Evolutionary conservation across 2,888 invertebrate species (phyloP).

Genomic region (Coecobrya sp.): DNA sequence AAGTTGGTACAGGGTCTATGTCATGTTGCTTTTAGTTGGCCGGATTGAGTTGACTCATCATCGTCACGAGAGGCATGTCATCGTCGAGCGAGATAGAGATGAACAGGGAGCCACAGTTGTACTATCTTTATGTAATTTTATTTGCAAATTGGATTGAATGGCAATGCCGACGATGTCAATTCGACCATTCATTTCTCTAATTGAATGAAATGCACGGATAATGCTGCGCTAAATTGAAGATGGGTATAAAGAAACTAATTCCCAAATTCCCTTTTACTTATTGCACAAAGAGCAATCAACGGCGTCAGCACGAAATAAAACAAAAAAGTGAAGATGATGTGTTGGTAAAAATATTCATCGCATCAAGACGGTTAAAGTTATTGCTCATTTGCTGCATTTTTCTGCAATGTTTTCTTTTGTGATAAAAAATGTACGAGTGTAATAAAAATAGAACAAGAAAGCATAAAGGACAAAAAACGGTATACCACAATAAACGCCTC

Average conservation of each 20-base stretch:
- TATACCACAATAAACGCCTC: not conserved
- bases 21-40: not conserved
- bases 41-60: not conserved
- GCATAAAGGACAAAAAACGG: not conserved
- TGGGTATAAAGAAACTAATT: constrained; percentile 39
- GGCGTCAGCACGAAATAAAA: not conserved
- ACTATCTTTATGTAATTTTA: not conserved
- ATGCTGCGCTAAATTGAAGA: constrained; percentile 34
- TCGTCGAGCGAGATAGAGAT: not conserved
- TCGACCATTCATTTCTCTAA: constrained; percentile 57
- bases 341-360: constrained; percentile 9
- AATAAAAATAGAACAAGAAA: not conserved
- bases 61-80: not conserved
- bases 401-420: not conserved
- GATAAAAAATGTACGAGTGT: not conserved
- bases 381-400: not conserved
- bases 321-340: constrained; percentile 11
- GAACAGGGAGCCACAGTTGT: not conserved
- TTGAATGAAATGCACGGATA: constrained; percentile 59
- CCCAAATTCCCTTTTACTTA: constrained; percentile 50
- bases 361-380: not conserved
- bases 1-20: constrained; percentile 49
- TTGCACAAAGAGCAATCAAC: constrained; percentile 51
- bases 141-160: constrained; percentile 38
- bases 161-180: constrained; percentile 21